These are phyloP conservation scores for Mirza zaza DNA, from an alignment of 2,113 vertebrate genomes.

Conservation along the genomic window DNA sequence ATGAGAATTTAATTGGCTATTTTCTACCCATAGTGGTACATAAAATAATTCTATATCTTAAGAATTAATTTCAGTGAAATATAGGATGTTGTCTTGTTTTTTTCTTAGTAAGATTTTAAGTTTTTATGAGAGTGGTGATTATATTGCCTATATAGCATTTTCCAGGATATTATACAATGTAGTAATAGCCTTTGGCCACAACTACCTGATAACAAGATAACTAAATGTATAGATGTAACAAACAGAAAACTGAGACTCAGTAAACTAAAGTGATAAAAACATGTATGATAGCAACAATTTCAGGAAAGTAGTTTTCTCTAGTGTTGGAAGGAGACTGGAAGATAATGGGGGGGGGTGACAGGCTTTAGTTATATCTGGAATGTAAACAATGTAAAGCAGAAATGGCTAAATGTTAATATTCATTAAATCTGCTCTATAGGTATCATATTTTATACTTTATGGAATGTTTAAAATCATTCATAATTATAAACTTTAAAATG, in stretches of 20 bases:
- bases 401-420: not conserved
- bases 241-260: not conserved
- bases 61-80: not conserved
- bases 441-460: not conserved
- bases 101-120: not conserved
- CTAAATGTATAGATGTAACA: not conserved
- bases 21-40: not conserved
- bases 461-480: not conserved
- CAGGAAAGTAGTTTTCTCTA: not conserved
- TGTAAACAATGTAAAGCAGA: not conserved
- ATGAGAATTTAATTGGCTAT: not conserved
- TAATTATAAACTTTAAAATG: constrained; percentile 14
- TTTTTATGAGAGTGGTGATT: not conserved
- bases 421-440: not conserved
- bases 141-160: not conserved
- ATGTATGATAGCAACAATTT: not conserved
- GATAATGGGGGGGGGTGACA: not conserved
- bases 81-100: not conserved
- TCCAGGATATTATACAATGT: not conserved
- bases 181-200: not conserved
- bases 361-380: not conserved
- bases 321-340: not conserved
- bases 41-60: not conserved
- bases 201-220: not conserved
- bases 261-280: not conserved